A percentile compares a stretch with the other conserved stretches of the same genome.
Evolutionary conservation across 2,888 invertebrate species (phyloP).

Genomic region (Tipula helvola): DNA sequence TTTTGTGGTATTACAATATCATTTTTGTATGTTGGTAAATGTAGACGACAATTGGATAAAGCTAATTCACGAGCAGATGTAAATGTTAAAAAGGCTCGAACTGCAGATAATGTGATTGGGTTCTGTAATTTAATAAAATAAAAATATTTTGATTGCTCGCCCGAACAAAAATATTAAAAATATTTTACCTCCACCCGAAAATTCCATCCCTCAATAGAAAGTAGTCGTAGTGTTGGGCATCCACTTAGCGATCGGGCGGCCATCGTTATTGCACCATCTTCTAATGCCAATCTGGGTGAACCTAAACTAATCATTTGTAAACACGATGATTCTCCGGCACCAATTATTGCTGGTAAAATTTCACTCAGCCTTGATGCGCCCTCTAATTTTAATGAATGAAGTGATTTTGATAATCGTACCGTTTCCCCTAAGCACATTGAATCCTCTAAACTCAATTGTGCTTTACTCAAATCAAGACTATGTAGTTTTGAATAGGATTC

Average conservation of each 20-base stretch:
- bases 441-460: constrained; percentile 41
- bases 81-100: constrained; percentile 37
- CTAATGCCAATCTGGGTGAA: constrained; percentile 40
- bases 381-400: constrained; percentile 41
- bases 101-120: constrained; percentile 33
- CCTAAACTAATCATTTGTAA: constrained; percentile 42
- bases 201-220: constrained; percentile 44
- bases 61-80: constrained; percentile 40
- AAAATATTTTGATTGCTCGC: neutral
- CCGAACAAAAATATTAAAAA: neutral
- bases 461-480: constrained; percentile 43
- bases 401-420: constrained; percentile 37
- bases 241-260: constrained; percentile 26
- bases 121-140: constrained; percentile 17
- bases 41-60: constrained; percentile 39
- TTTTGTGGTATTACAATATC: constrained; percentile 19
- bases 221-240: constrained; percentile 37
- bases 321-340: constrained; percentile 40
- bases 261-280: constrained; percentile 34
- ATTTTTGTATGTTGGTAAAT: constrained; percentile 30
- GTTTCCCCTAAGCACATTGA: constrained; percentile 43
- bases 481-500: constrained; percentile 39
- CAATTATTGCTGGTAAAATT: constrained; percentile 41
- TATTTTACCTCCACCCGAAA: constrained; percentile 41
- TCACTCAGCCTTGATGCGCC: constrained; percentile 41